Evolutionary conservation across 2,113 vertebrate species (phyloP).

Genomic region (Istiophorus platypterus): DNA sequence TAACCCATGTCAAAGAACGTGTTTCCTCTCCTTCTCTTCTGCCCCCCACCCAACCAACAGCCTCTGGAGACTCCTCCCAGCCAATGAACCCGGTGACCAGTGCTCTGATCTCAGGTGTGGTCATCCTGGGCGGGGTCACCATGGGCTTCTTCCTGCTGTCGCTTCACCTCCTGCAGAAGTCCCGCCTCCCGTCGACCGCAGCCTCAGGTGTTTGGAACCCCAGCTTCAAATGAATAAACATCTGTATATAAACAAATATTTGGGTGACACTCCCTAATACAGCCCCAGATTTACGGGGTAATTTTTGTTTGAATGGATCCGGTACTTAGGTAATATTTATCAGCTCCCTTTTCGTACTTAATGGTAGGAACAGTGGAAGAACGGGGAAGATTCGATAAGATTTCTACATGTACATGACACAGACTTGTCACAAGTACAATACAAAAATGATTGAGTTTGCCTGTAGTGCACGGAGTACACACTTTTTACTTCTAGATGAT

Average conservation of each 20-base stretch:
- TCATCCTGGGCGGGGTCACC: constrained; percentile 88
- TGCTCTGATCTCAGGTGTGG: constrained; percentile 90
- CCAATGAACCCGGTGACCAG: constrained; percentile 89
- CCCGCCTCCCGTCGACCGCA: constrained; percentile 77
- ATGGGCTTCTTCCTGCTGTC: constrained; percentile 87
- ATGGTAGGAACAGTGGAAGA: not conserved
- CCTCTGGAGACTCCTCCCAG: constrained; percentile 74
- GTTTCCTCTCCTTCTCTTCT: not conserved
- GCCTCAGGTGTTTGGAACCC: constrained; percentile 87
- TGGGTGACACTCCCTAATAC: not conserved
- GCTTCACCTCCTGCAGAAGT: constrained; percentile 86
- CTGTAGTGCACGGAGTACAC: no score
- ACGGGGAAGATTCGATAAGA: not conserved
- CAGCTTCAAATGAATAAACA: constrained; percentile 86
- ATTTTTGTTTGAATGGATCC: not conserved
- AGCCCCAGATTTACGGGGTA: not conserved
- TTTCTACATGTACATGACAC: no score
- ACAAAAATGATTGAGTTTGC: no score
- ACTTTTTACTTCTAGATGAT: no score
- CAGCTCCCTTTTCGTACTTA: not conserved
- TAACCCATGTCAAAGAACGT: not conserved
- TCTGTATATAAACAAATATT: not conserved
- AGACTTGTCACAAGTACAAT: no score
- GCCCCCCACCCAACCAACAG: constrained; percentile 78
- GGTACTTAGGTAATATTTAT: no score